These are phyloP conservation scores for Catharus ustulatus DNA, from an alignment of 2,797 vertebrate species.

Conservation along the genomic window DNA sequence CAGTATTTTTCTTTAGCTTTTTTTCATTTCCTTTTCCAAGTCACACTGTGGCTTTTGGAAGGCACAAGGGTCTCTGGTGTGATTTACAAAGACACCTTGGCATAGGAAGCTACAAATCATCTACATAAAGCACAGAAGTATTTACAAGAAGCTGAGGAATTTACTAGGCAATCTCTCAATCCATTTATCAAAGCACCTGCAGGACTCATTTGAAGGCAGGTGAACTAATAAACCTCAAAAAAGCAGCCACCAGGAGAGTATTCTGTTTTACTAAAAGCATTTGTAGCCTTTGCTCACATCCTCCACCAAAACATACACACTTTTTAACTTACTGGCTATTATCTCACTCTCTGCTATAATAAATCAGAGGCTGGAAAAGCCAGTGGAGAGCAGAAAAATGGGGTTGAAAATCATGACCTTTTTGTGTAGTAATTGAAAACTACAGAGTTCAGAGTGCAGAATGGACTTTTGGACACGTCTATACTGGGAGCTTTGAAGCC, in stretches of 20 bases:
- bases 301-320: neutral
- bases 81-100: neutral
- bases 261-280: slow-evolving; percentile 54
- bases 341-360: neutral
- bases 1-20: neutral
- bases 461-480: slow-evolving; percentile 33
- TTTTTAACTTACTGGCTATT: slow-evolving; percentile 35
- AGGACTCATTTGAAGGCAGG: slow-evolving; percentile 35
- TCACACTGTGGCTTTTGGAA: neutral
- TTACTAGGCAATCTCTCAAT: slow-evolving; percentile 45
- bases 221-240: slow-evolving; percentile 54
- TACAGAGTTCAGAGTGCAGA: neutral
- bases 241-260: slow-evolving; percentile 22
- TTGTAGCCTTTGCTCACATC: slow-evolving; percentile 19
- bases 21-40: neutral
- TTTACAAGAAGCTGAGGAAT: neutral
- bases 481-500: neutral
- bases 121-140: neutral
- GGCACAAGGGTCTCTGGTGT: neutral
- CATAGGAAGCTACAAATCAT: slow-evolving; percentile 16
- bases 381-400: neutral
- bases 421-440: slow-evolving; percentile 35
- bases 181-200: slow-evolving; percentile 60
- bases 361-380: slow-evolving; percentile 37
- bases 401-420: slow-evolving; percentile 3